Evolutionary conservation across 2,888 invertebrate species (phyloP), one percentile per base, ranked within the genome.

Genomic region (Agrochola circellaris): DNA sequence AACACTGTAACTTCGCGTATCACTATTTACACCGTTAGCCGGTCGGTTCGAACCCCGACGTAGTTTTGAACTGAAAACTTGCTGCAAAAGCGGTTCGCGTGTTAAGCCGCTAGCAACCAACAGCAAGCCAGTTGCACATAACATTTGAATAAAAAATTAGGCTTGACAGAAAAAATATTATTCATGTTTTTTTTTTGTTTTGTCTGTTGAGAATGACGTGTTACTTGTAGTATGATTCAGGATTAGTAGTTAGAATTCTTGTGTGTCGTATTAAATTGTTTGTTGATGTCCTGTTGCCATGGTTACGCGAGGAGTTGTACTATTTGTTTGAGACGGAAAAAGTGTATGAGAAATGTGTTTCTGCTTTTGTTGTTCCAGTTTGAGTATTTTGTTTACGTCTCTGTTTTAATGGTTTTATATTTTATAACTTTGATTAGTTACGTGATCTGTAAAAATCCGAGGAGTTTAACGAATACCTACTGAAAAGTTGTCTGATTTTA

Each of bases 1-100:
- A 80, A 71, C 91, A 91, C 90, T 74, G 79, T 69, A 75, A 82
- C 82, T 81, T 71, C 76, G 76, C 83, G 86, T 83, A 77, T 79
- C 86, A 83, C 87, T 76, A 80, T 79, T 79, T 82, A 86, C 81
- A 85, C 82, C 73, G 72, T 88, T 82, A 90, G 90, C 91, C 93
- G 93, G 93, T 93, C 90, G 92, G 89, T 91, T 90, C 92, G 91
- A 92, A 87, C 88, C 92, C 91, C 93, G 93, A 91, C 92, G 92
- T 93, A 90, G 92, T 93, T 94, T 94, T 92, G 85, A 94, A 96
- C 96, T 96, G 96, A 94, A 95, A 95, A 94, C 89, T 92, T 92
- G 92, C 89, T 93, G 95, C 93, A 93, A 92, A 93, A 91, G 90
- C 91, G 92, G 93, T 92, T 96, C 93, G 96, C 96, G 96, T 96